Evolutionary conservation across 2,797 vertebrate genomes (phyloP).

Genomic region (Denticeps clupeoides): DNA sequence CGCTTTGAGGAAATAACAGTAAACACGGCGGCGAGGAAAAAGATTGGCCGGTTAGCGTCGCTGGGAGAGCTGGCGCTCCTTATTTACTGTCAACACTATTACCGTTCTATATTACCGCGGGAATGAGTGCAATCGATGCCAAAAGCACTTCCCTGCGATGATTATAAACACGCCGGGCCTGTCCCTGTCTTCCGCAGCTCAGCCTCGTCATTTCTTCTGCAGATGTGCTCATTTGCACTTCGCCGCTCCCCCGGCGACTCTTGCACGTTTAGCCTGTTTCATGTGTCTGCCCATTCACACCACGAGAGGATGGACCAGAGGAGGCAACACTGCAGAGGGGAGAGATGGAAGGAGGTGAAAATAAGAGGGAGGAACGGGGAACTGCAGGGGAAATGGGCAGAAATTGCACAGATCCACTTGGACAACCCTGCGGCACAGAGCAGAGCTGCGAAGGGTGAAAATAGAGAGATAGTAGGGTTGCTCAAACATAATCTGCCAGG

Average conservation of each 20-base stretch:
- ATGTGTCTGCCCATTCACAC: conserved; percentile 41
- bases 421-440: no score
- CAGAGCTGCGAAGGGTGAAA: neutral
- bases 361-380: conserved; percentile 7
- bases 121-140: conserved; percentile 47
- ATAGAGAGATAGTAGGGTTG: neutral
- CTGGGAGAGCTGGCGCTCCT: conserved; percentile 43
- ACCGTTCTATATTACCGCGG: conserved; percentile 37
- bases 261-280: conserved; percentile 39
- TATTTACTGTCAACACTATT: conserved; percentile 43
- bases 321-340: neutral
- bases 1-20: conserved; percentile 41
- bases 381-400: neutral
- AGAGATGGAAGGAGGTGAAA: conserved; percentile 21
- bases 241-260: conserved; percentile 43
- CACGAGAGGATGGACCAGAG: conserved; percentile 9
- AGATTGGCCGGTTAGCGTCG: conserved; percentile 39
- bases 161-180: conserved; percentile 55
- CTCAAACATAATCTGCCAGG: no score
- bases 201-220: conserved; percentile 60
- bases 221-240: no score
- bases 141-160: conserved; percentile 47
- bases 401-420: no score
- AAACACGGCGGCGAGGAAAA: conserved; percentile 25
- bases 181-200: conserved; percentile 50